Percentiles rank a stretch among this genome's conserved stretches.
These are phyloP conservation scores for Onychomys leucogaster DNA, from an alignment of 2,797 vertebrate species.

Conservation along the genomic window DNA sequence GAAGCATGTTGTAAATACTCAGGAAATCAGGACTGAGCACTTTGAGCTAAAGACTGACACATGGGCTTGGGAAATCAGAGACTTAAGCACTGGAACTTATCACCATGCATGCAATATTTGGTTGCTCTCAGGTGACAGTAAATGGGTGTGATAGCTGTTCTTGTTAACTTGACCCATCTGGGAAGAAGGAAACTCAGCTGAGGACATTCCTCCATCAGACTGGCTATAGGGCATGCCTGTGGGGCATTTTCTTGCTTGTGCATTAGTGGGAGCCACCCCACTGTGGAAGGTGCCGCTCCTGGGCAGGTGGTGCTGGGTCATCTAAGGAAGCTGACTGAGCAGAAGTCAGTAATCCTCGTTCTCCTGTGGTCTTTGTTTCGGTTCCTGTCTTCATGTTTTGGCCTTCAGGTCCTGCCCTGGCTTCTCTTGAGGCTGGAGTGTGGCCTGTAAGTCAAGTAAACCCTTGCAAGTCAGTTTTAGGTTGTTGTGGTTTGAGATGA, in stretches of 20 bases:
- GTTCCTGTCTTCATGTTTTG: neutral
- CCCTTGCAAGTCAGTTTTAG: neutral
- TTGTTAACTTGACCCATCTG: neutral
- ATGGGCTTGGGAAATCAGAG: neutral
- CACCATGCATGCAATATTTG: neutral
- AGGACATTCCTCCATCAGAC: neutral
- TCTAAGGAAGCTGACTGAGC: neutral
- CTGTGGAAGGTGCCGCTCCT: neutral
- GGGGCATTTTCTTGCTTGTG: neutral
- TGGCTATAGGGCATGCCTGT: neutral
- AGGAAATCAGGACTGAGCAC: neutral
- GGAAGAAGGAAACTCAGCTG: neutral
- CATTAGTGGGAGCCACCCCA: neutral
- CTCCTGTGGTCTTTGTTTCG: neutral
- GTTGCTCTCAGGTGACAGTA: neutral
- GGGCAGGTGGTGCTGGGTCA: neutral
- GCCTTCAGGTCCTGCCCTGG: neutral
- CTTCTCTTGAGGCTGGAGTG: neutral
- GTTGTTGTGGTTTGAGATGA: neutral
- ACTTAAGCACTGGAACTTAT: neutral
- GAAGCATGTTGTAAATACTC: neutral
- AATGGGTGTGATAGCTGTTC: neutral
- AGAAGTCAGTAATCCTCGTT: neutral
- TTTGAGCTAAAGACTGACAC: neutral
- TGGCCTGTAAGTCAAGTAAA: neutral